These are phyloP conservation scores for Eulemur albifrons DNA, from an alignment of 2,797 vertebrate genomes.

Conservation along the genomic window DNA sequence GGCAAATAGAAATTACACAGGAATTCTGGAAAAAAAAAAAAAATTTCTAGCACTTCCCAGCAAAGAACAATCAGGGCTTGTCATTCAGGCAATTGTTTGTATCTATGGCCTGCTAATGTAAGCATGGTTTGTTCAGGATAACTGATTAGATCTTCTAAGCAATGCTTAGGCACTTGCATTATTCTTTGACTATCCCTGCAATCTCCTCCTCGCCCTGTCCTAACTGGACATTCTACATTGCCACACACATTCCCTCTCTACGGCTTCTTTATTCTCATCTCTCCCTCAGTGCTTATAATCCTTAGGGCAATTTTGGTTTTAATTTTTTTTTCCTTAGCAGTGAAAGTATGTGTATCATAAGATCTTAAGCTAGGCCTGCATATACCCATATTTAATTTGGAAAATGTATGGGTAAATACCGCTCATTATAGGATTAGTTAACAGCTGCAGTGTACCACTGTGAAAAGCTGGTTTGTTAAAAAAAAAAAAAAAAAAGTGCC, in stretches of 20 bases:
- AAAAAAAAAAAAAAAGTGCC: not conserved
- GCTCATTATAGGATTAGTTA: conserved; percentile 84
- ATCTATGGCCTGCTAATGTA: conserved; percentile 73
- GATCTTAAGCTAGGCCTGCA: conserved; percentile 79
- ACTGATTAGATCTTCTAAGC: conserved; percentile 62
- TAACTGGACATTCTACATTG: not conserved
- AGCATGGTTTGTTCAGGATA: conserved; percentile 72
- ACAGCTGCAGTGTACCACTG: conserved; percentile 83
- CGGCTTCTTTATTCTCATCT: not conserved
- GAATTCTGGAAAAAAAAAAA: conserved; percentile 53
- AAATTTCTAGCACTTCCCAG: conserved; percentile 72
- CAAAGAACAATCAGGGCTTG: conserved; percentile 64
- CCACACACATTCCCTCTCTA: not conserved
- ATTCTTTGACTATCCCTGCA: not conserved
- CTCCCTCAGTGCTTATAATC: conserved; percentile 14
- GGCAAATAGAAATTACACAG: conserved; percentile 76
- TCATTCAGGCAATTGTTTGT: conserved; percentile 64
- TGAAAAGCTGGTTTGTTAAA: conserved; percentile 76
- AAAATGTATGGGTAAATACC: conserved; percentile 84
- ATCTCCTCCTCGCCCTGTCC: not conserved
- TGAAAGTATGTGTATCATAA: conserved; percentile 81
- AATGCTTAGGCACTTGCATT: not conserved
- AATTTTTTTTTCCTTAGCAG: conserved; percentile 58
- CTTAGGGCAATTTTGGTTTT: conserved; percentile 63
- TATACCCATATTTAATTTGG: conserved; percentile 84